These are phyloP conservation scores for Gnathonemus longibarbis DNA, from an alignment of 2,113 vertebrate species.

Conservation along the genomic window DNA sequence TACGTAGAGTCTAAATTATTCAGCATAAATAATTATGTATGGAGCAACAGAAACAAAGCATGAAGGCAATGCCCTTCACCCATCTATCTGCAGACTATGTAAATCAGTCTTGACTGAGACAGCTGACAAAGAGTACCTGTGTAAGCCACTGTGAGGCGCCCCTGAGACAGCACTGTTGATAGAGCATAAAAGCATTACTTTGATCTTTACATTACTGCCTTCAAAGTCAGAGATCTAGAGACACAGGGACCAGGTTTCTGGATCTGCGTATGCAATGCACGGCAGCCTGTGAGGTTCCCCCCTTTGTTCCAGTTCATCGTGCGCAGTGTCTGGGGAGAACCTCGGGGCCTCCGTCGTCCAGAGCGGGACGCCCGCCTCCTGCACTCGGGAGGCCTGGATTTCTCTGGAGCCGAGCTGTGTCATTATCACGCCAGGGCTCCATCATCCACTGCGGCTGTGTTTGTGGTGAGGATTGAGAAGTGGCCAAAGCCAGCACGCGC, in stretches of 20 bases:
- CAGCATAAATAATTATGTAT: not conserved
- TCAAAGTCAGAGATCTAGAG: not conserved
- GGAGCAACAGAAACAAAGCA: not conserved
- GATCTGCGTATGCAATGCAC: not conserved
- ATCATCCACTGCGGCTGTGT: not conserved
- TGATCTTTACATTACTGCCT: not conserved
- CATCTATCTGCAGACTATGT: not conserved
- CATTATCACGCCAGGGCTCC: not conserved
- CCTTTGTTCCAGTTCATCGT: not conserved
- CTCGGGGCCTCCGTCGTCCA: not conserved
- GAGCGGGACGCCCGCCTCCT: not conserved
- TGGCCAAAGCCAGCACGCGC: not conserved
- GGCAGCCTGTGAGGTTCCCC: not conserved
- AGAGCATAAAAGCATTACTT: not conserved
- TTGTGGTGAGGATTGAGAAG: not conserved
- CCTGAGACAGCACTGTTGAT: not conserved
- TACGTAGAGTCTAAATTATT: not conserved
- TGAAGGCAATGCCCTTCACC: not conserved
- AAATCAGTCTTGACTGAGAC: not conserved
- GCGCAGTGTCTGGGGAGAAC: too few relatives aligned
- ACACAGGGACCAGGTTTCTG: not conserved
- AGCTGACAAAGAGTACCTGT: not conserved
- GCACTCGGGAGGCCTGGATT: not conserved
- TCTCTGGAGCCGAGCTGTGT: not conserved
- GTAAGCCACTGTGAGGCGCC: slow-evolving; percentile 8